Percentiles rank a stretch among this genome's conserved stretches.
Evolutionary conservation across 2,888 invertebrate species (phyloP).

Genomic region (Zhuqinia jingwanae): DNA sequence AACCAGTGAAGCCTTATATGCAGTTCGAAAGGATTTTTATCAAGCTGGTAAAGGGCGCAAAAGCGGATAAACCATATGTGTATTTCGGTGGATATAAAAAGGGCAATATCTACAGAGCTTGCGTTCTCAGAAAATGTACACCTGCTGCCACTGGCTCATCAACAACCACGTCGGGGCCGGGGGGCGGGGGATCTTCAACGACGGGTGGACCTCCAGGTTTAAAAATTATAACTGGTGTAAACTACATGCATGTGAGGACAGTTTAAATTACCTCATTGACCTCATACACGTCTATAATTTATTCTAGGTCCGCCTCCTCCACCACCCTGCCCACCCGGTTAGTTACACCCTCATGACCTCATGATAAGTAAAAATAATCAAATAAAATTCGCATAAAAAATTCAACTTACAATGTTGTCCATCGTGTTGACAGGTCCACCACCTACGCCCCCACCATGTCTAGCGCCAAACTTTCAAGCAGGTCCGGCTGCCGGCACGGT

Average conservation of each 20-base stretch:
- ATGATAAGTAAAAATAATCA: no score
- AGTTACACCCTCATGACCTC: no score
- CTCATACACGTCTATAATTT: no score
- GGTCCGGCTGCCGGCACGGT: background rate
- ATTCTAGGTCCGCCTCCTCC: background rate
- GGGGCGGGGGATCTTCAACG: no score
- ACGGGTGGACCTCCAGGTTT: background rate
- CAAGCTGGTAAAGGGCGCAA: background rate
- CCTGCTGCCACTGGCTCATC: background rate
- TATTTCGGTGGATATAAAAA: conserved; percentile 52
- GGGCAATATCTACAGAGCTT: background rate
- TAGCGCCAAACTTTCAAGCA: background rate
- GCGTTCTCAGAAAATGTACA: background rate
- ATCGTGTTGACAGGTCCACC: no score
- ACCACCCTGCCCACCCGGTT: background rate
- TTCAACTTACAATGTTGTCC: no score
- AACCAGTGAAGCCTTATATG: conserved; percentile 8
- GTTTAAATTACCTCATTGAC: no score
- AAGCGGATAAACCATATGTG: conserved; percentile 26
- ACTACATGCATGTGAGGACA: no score
- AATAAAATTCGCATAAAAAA: no score
- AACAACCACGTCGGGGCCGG: background rate
- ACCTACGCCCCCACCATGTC: background rate
- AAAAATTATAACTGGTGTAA: no score
- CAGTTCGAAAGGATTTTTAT: conserved; percentile 54